These are phyloP conservation scores for Sarcophaga caerulescens DNA, from an alignment of 2,888 invertebrate genomes.

Conservation along the genomic window DNA sequence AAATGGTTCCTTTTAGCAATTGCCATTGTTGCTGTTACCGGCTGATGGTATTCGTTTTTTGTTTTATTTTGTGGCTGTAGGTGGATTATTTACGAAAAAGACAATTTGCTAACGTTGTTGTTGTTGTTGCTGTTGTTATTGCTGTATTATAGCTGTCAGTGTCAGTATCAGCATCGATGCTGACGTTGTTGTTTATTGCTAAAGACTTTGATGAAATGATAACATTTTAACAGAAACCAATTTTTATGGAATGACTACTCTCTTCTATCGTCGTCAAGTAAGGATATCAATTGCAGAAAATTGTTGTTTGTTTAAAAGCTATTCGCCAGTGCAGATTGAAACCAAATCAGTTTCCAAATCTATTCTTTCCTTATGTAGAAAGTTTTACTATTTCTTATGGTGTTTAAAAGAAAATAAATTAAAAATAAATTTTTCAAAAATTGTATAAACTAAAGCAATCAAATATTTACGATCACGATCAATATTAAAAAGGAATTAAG, in stretches of 20 bases:
- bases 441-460: no score
- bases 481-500: no score
- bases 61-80: constrained; percentile 29
- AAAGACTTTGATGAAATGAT: constrained; percentile 49
- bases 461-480: no score
- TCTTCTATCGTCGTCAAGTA: constrained; percentile 1
- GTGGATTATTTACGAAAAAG: constrained; percentile 27
- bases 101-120: constrained; percentile 33
- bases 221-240: constrained; percentile 7
- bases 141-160: not conserved
- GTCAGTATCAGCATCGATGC: constrained; percentile 15
- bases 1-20: constrained; percentile 8
- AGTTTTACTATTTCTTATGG: no score
- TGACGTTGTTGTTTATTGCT: constrained; percentile 33
- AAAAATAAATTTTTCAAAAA: no score
- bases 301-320: not conserved
- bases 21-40: not conserved
- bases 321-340: not conserved
- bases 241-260: constrained; percentile 7
- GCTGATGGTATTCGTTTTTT: constrained; percentile 19
- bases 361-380: no score
- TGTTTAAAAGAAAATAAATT: no score
- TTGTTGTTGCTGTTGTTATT: constrained; percentile 4
- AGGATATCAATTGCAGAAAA: constrained; percentile 51
- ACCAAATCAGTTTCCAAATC: no score